phyloP scores from a whole-genome alignment of 2,113 vertebrate genomes.

The Passerina amoena region DNA sequence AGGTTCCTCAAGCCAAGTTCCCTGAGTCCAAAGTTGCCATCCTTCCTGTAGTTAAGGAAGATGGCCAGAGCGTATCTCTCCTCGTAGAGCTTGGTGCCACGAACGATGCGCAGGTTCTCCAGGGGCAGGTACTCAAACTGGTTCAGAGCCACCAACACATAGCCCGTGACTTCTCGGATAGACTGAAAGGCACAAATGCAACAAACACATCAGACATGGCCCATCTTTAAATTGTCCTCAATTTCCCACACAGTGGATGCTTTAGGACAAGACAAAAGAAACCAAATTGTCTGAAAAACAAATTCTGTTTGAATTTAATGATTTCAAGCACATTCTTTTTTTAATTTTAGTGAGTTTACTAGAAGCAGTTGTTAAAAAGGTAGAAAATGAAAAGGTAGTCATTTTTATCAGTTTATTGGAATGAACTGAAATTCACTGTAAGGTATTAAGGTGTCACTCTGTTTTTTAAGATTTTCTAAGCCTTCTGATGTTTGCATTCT shows the following conservation, averaged over 20 bases:
- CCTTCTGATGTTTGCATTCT: too few relatives aligned
- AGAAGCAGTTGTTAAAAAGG: not conserved
- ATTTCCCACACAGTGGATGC: not conserved
- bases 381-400: not conserved
- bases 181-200: conserved; percentile 79
- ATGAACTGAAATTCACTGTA: not conserved
- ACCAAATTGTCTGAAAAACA: not conserved
- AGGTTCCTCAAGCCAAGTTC: conserved; percentile 93
- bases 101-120: conserved; percentile 94
- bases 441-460: not conserved
- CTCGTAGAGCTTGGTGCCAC: conserved; percentile 94
- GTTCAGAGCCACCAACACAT: conserved; percentile 95
- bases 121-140: conserved; percentile 94
- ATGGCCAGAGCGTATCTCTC: conserved; percentile 90
- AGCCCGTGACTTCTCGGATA: conserved; percentile 95
- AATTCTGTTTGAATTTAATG: not conserved
- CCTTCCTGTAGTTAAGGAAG: conserved; percentile 96
- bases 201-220: not conserved
- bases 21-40: conserved; percentile 89
- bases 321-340: not conserved
- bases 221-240: not conserved
- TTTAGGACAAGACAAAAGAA: not conserved
- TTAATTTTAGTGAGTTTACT: not conserved
- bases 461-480: too few relatives aligned
- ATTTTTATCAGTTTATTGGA: not conserved